These are phyloP conservation scores for Heterodera carotae DNA, from an alignment of 1,140 invertebrate species.

Conservation along the genomic window DNA sequence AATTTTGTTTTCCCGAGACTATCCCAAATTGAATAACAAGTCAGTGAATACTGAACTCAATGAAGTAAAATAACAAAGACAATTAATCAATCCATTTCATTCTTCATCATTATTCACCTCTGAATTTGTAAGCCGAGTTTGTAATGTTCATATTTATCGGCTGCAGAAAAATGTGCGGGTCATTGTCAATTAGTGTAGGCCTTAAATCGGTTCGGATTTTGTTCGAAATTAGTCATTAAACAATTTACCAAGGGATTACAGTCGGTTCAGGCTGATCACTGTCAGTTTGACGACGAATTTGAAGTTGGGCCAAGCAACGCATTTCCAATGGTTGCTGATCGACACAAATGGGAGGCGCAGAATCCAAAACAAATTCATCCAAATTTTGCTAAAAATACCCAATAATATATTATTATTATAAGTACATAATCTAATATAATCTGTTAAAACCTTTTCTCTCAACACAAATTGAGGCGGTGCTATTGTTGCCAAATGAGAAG, in stretches of 20 bases:
- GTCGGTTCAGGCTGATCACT: not conserved
- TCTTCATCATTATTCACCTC: no score
- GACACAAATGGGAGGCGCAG: not conserved
- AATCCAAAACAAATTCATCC: not conserved
- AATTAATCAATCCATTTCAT: no score
- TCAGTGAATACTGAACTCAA: no score
- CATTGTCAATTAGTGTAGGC: conserved; percentile 1
- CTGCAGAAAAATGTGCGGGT: not conserved
- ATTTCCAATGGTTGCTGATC: not conserved
- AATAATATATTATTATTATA: not conserved
- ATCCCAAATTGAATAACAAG: not conserved
- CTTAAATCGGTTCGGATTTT: not conserved
- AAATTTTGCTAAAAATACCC: not conserved
- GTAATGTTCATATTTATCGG: not conserved
- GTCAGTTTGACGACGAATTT: not conserved
- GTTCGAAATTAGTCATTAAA: not conserved
- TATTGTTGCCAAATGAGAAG: not conserved
- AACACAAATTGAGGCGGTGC: not conserved
- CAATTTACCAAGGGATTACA: not conserved
- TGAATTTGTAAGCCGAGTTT: not conserved
- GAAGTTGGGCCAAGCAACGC: not conserved
- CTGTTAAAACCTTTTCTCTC: not conserved
- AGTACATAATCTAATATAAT: not conserved
- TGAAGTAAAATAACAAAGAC: no score
- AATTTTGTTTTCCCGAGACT: no score